Conservation (phyloP, 2,113 vertebrate genomes). For the Nibea albiflora region DNA sequence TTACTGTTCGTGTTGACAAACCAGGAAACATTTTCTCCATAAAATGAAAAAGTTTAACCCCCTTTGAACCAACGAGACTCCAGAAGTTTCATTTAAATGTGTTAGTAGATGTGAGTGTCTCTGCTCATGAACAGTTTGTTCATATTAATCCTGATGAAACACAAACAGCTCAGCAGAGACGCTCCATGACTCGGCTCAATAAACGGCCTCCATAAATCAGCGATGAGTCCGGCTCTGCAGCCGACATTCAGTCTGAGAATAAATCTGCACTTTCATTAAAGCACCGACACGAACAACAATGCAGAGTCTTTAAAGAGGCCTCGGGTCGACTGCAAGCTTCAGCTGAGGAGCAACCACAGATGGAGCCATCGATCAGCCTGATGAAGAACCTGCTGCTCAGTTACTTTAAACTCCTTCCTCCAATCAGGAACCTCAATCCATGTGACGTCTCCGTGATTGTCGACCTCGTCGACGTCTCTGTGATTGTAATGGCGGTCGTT, state of each 20-base stretch:
- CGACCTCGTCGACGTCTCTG: too few species aligned
- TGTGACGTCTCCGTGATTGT: background rate
- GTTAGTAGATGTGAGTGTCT: too few species aligned
- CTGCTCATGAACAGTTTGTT: background rate
- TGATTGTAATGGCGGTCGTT: conserved; percentile 37
- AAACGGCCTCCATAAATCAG: conserved; percentile 43
- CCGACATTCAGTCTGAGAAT: conserved; percentile 33
- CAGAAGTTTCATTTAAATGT: background rate
- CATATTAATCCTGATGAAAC: background rate
- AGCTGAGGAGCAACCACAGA: conserved; percentile 9
- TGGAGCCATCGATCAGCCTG: background rate
- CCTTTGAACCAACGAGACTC: too few species aligned
- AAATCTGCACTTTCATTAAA: conserved; percentile 67
- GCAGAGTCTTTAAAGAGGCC: background rate
- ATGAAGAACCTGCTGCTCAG: conserved; percentile 20
- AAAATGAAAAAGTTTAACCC: too few species aligned
- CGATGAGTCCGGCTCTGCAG: conserved; percentile 20
- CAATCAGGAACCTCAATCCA: conserved; percentile 16
- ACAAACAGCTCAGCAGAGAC: conserved; percentile 7
- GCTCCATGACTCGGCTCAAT: conserved; percentile 8
- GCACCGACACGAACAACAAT: conserved; percentile 19
- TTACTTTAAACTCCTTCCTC: conserved; percentile 5
- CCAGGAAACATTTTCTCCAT: too few species aligned
- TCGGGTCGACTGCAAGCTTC: background rate
- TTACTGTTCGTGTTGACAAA: too few species aligned